These are phyloP conservation scores for Globodera rostochiensis DNA, from an alignment of 1,140 invertebrate genomes.

Conservation along the genomic window DNA sequence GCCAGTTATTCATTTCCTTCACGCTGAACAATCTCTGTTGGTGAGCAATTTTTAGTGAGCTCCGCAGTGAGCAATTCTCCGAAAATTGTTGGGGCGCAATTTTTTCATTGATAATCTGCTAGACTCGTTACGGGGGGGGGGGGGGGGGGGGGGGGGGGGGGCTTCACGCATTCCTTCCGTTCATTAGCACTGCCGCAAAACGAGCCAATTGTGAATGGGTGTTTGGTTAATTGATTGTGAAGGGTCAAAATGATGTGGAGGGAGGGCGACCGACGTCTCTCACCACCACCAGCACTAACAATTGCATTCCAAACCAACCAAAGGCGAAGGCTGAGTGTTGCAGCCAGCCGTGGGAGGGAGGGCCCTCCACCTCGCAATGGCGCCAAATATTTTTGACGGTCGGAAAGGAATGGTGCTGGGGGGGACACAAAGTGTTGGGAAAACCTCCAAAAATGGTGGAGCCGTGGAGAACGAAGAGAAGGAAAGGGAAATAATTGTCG, in stretches of 20 bases:
- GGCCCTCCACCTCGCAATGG: not conserved
- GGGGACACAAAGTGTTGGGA: not conserved
- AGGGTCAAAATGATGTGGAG: slow-evolving; percentile 10
- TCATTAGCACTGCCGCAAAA: not conserved
- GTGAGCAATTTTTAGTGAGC: too few species aligned
- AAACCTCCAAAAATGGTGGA: not conserved
- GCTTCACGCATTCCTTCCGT: not conserved
- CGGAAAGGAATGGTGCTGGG: not conserved
- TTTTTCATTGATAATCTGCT: too few species aligned
- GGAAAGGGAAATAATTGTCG: not conserved
- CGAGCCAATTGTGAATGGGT: not conserved
- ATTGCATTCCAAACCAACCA: slow-evolving; percentile 14
- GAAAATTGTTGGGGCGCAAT: too few species aligned
- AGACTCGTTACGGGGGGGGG: too few species aligned
- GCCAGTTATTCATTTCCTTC: too few species aligned
- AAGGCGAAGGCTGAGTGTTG: not conserved
- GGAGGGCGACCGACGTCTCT: not conserved
- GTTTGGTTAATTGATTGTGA: slow-evolving; percentile 10
- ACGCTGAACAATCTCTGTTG: too few species aligned
- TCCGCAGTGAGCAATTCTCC: too few species aligned
- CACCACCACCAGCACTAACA: not conserved
- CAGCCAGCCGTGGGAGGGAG: not conserved
- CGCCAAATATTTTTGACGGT: not conserved
- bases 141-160: too few species aligned
- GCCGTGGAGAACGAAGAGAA: not conserved